Evolutionary conservation across 2,797 vertebrate genomes (phyloP).

Genomic region (Cheirogaleus major): DNA sequence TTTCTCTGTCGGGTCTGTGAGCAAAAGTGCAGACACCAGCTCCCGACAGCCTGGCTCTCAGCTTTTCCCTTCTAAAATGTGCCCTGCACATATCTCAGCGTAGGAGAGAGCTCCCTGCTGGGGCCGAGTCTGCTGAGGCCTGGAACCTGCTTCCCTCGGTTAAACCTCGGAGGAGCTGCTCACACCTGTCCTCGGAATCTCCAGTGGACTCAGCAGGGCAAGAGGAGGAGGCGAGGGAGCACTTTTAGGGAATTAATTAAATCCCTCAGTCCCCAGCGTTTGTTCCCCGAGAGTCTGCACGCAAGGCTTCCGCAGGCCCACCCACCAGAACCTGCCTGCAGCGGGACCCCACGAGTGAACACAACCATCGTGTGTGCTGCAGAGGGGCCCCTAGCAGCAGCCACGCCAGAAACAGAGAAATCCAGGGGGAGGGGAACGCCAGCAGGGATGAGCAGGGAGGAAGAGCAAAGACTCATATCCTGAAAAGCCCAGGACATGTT

Average conservation of each 20-base stretch:
- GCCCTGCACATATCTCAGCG: accelerated
- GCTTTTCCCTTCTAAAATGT: neutral
- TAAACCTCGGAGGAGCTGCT: neutral
- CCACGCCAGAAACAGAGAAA: neutral
- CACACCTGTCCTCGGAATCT: neutral
- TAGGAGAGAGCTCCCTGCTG: accelerated
- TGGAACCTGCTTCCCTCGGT: neutral
- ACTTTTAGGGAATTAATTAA: accelerated
- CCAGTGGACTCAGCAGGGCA: accelerated
- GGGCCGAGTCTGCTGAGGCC: neutral
- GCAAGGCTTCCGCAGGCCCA: neutral
- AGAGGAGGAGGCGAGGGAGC: neutral
- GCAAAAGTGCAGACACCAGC: neutral
- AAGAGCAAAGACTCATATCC: neutral
- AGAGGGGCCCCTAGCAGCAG: neutral
- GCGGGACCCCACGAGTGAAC: accelerated
- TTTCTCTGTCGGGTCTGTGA: neutral
- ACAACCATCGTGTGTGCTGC: accelerated
- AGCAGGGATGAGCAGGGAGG: neutral
- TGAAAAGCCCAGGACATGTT: neutral
- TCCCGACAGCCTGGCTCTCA: neutral
- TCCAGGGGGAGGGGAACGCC: too few relatives aligned
- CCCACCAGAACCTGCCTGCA: accelerated
- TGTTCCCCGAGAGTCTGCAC: neutral
- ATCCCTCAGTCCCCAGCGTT: accelerated